Base-by-base conservation (phyloP, 1,140 invertebrate species). In the Subanguina moxae region DNA sequence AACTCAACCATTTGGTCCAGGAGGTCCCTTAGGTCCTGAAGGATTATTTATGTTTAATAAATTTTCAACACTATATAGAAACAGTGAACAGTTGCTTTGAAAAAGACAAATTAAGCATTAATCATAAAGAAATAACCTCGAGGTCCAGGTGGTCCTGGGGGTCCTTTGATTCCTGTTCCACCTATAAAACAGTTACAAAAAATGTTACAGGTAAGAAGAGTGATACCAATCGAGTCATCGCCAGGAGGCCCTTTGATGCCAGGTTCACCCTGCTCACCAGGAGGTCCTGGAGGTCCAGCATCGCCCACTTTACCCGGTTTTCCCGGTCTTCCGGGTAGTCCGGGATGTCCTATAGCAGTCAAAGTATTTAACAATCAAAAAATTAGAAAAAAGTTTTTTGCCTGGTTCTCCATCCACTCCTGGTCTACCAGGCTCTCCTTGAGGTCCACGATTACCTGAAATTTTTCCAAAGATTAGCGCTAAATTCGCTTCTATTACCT, bases 221-320 rank as follows among this genome's bases (percentile, higher is more conserved):
- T 21, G 1, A 8, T 52, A 52, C 48, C 69, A 38, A 76, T 78
- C 19, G 56, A 59, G 48, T 76, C 75, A 30, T 76, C 75, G n/a
- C 75, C 75, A 15, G 75, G 75, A 64, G 75, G 75, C 1, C 75
- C 75, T 69, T 76, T 76, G 52, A 76, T 72, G 5, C 70, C 70
- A 7, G 70, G 70, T 25, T 72, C 70, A 9, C 70, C 70, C 30
- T 63, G 74, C 52, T 72, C 70, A 19, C 73, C 73, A 21, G 67
- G 25, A 8, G 57, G 43, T 17, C 73, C 73, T 17, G 73, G 43
- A 13, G 69, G 64, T 9, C 73, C 73, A 27, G 81, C 59, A 59
- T 80, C 78, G 62, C 78, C 78, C 48, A 80, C 78, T 58, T 81
- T 71, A 32, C 78, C 76, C 9, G 77, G 68, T 25, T 76, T 79